Evolutionary conservation across 2,888 invertebrate species (phyloP).

Genomic region (Helleia helle): DNA sequence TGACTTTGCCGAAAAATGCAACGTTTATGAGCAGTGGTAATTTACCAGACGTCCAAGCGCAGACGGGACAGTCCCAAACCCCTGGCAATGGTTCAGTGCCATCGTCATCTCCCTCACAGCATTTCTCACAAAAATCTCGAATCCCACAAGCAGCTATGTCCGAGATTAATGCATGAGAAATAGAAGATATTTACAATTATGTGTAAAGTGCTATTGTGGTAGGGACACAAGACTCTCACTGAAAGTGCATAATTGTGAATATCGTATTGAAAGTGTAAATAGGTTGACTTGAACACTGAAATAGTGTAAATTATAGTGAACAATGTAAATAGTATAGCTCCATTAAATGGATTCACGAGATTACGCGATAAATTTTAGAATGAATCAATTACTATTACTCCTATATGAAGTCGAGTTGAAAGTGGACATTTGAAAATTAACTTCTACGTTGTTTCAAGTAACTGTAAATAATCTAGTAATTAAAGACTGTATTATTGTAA

Average conservation of each 20-base stretch:
- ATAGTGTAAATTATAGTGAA: slow-evolving; percentile 19
- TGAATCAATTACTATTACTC: slow-evolving; percentile 9
- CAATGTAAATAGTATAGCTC: slow-evolving; percentile 25
- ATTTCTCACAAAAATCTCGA: slow-evolving; percentile 68
- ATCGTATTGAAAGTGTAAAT: slow-evolving; percentile 46
- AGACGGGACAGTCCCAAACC: slow-evolving; percentile 55
- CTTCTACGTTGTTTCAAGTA: slow-evolving; percentile 49
- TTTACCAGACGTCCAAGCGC: slow-evolving; percentile 66
- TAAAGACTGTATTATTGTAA: slow-evolving; percentile 56
- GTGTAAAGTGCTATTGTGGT: slow-evolving; percentile 58
- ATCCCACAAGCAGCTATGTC: slow-evolving; percentile 89
- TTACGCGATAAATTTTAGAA: slow-evolving; percentile 9
- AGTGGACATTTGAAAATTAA: slow-evolving; percentile 4
- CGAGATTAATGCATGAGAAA: slow-evolving; percentile 91
- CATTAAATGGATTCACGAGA: slow-evolving; percentile 31
- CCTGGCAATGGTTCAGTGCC: slow-evolving; percentile 55
- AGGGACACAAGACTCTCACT: slow-evolving; percentile 29
- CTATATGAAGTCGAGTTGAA: slow-evolving; percentile 7
- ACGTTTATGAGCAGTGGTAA: slow-evolving; percentile 63
- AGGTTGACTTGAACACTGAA: slow-evolving; percentile 15
- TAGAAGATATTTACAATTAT: slow-evolving; percentile 74
- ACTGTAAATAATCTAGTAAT: slow-evolving; percentile 63
- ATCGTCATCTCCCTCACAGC: slow-evolving; percentile 55
- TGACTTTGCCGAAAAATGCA: slow-evolving; percentile 77
- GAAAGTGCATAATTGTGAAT: slow-evolving; percentile 64